Evolutionary conservation across 2,888 invertebrate species (phyloP), one percentile per base, ranked within the genome.

Genomic region (Erpobdella octoculata): DNA sequence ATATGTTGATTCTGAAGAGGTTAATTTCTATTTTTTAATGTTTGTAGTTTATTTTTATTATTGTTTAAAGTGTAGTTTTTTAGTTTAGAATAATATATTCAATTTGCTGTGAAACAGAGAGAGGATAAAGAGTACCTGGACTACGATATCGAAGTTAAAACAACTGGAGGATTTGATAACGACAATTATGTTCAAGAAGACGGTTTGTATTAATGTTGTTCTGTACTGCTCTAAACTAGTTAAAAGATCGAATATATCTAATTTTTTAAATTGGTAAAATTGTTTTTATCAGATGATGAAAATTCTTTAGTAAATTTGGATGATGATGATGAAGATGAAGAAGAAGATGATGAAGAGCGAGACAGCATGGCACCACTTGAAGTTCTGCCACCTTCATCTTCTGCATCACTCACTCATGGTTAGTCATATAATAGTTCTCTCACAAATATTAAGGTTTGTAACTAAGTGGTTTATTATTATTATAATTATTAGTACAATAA

Each of bases 271-370:
- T n/a, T 25, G 8, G 61, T 28, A 12, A 1, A 35, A 28, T 1
- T 48, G 33, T 21, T 9, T 38, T 25, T 65, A 31, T 9, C 37
- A 68, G 67, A 58, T 33, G 67, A 72, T 33, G 71, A 71, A 18
- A 36, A 25, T 12, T 8, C 21, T 21, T 21, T 53, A 21, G 70
- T 25, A 6, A 59, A 36, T 9, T 31, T 8, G 12, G 64, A 46
- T 9, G 71, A 71, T 25, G 71, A 59, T 31, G 53, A 70, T 38
- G 72, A 62, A 8, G 70, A 61, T 12, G 69, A 53, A 0, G 72
- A 71, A 21, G 69, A 48, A 18, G 53, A 58, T 37, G 74, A 71
- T 12, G 68, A 72, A 28, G 59, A 70, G 21, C 70, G 69, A 68
- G 71, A 64, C 25, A 70, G 59, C 61, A 61, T 70, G 61, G 37